phyloP scores from a whole-genome alignment of 2,113 vertebrate species.

The Aix galericulata region DNA sequence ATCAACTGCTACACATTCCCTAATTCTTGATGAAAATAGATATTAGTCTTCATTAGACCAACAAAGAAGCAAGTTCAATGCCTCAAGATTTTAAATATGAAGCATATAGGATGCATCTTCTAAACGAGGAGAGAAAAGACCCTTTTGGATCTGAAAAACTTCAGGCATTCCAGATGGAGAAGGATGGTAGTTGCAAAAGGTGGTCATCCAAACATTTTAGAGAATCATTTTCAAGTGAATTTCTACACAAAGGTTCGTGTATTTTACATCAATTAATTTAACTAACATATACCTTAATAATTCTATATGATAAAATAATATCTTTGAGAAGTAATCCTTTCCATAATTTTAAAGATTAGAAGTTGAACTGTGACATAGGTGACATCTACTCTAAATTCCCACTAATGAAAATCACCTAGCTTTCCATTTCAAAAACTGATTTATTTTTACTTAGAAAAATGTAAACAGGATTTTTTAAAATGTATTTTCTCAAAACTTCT shows the following conservation, averaged over 20 bases:
- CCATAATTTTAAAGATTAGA: background rate
- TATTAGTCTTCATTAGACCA: background rate
- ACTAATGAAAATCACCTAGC: background rate
- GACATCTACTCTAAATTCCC: background rate
- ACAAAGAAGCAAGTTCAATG: background rate
- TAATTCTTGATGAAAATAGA: background rate
- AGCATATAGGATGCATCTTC: too few species aligned
- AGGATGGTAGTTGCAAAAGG: background rate
- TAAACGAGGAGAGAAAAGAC: background rate
- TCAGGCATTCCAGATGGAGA: background rate
- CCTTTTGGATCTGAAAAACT: background rate
- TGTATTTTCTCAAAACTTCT: background rate
- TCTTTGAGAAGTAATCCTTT: background rate
- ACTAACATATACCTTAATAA: background rate
- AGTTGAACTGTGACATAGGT: background rate
- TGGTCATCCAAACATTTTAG: background rate
- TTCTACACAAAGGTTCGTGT: background rate
- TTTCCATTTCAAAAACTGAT: background rate
- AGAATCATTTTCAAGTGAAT: background rate
- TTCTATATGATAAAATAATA: background rate
- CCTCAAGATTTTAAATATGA: background rate
- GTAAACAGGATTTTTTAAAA: accelerated
- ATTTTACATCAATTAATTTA: background rate
- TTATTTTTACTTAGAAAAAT: background rate
- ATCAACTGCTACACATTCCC: background rate